Conservation (phyloP, 2,113 vertebrate species). For the Phrynocephalus versicolor region DNA sequence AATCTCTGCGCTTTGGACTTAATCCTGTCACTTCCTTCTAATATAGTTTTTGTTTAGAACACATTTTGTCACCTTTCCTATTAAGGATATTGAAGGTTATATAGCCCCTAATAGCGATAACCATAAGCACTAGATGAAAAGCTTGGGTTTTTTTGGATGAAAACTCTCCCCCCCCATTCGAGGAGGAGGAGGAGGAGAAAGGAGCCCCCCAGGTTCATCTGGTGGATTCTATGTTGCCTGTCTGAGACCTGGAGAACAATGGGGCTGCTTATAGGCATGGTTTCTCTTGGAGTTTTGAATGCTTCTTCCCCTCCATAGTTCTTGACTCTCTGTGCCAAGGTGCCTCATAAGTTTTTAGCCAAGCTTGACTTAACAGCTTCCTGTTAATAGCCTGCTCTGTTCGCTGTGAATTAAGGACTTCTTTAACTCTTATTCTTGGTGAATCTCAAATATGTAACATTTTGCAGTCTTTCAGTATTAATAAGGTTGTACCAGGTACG, state of each 20-base stretch:
- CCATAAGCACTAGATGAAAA: not conserved
- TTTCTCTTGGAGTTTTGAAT: not conserved
- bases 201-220: not conserved
- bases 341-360: conserved; percentile 14
- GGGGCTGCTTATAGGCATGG: not conserved
- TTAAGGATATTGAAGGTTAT: not conserved
- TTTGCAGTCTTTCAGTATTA: not conserved
- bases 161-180: too few relatives aligned
- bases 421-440: conserved; percentile 1
- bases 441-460: conserved; percentile 4
- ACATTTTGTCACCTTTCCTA: not conserved
- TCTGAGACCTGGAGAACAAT: not conserved
- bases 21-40: not conserved
- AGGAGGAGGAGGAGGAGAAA: not conserved
- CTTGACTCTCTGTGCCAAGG: not conserved
- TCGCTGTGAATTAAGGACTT: not conserved
- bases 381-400: not conserved
- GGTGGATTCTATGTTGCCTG: not conserved
- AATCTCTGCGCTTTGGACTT: not conserved
- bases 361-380: not conserved
- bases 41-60: not conserved
- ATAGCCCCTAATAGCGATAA: not conserved
- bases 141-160: not conserved
- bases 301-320: not conserved
- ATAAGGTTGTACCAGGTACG: not conserved